Evolutionary conservation across 2,113 vertebrate genomes (phyloP), one percentile per base, ranked within the genome.

Genomic region (Lepus timidus): DNA sequence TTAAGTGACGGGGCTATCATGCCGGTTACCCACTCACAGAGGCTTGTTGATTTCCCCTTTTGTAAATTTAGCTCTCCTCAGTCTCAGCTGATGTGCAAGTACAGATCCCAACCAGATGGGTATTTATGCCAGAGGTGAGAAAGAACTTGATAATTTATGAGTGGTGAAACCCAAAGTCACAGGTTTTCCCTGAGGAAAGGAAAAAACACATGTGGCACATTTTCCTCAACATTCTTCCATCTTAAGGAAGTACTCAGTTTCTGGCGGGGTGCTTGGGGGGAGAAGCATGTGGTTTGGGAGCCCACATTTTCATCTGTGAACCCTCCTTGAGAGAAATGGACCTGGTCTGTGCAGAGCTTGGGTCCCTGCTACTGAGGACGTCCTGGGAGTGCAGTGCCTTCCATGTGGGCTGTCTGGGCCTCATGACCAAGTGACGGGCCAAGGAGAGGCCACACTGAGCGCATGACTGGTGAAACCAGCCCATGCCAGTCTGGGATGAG

Each of bases 61-160:
- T 98, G 97, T 98, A 98, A 98, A 98, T 98, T 98, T 97, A 97
- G 96, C 95, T 96, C 93, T 97, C 97, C 97, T 97, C 96, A 97
- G 96, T 96, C 96, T 98, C 98, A 97, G 96, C 98, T 98, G 98
- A 98, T 97, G 97, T 98, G 98, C 96, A 96, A 97, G 95, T 94
- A 93, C 96, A 95, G 96, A 96, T 58, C 11, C 88, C 95, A 8
- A 39, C 87, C 95, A 8, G n/a, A 88, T 95, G 98, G 98, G 98
- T 98, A 98, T 97, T 98, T 98, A 98, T 97, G 96, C 97, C 94
- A 85, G 90, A 97, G 97, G 98, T 98, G 98, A 98, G 98, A 98
- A 98, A 98, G 4, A 81, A 98, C 96, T 97, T 95, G 98, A 97
- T 98, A 98, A 98, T 98, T 98, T 98, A 98, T 98, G 98, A 95